phyloP scores from a whole-genome alignment of 35 echinoderm and acorn worm species.

The Strongylocentrotus purpuratus region DNA sequence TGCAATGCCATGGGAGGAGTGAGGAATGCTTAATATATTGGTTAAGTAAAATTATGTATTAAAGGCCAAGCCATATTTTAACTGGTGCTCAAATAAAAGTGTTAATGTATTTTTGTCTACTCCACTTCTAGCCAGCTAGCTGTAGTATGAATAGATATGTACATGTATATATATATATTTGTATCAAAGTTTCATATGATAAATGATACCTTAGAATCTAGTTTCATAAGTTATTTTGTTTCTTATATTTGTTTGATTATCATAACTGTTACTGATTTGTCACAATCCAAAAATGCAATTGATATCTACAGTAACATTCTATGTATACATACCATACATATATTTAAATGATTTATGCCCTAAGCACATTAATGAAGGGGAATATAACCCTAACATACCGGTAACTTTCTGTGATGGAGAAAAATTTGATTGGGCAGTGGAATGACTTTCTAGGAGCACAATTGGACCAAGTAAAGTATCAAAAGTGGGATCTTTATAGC shows the following conservation, averaged over 20 bases:
- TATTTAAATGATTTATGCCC: background rate
- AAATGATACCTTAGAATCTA: background rate
- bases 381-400: background rate
- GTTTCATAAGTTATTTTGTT: background rate
- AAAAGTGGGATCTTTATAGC: too few species aligned
- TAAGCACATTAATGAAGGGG: background rate
- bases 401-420: background rate
- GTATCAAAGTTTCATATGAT: background rate
- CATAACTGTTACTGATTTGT: background rate
- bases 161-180: slow-evolving; percentile 41
- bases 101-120: background rate
- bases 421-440: background rate
- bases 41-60: background rate
- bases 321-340: too few species aligned
- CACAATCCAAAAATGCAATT: background rate
- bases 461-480: background rate
- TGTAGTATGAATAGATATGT: background rate
- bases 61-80: background rate
- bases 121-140: background rate
- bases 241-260: background rate
- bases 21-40: background rate
- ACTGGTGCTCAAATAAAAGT: background rate
- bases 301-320: background rate
- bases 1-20: background rate
- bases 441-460: background rate